Evolutionary conservation across 2,113 vertebrate species (phyloP).

Genomic region (Campylomormyrus tamandua): DNA sequence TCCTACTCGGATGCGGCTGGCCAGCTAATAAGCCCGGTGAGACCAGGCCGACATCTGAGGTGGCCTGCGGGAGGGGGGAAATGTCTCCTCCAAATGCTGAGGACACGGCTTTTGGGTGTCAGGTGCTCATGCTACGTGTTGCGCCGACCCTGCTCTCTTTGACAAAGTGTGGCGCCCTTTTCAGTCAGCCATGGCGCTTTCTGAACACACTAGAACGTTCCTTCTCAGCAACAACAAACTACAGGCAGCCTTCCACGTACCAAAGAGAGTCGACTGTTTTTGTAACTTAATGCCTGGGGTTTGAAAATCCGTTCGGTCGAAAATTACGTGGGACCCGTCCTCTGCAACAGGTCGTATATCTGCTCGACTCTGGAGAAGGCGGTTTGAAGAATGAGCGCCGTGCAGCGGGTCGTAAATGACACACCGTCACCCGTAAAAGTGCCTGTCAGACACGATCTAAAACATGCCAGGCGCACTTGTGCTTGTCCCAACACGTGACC

Average conservation of each 20-base stretch:
- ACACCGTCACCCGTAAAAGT: neutral
- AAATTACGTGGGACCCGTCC: neutral
- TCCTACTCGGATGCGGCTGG: neutral
- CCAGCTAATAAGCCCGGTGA: neutral
- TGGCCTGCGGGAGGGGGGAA: neutral
- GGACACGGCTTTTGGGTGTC: neutral
- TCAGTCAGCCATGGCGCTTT: neutral
- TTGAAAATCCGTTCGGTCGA: neutral
- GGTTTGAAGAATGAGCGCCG: neutral
- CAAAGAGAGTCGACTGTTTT: no score
- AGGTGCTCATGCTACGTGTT: neutral
- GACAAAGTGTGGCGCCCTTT: neutral
- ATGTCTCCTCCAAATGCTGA: conserved; percentile 8
- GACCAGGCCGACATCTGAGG: neutral
- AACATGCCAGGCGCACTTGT: neutral
- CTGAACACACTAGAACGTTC: neutral
- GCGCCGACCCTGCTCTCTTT: neutral
- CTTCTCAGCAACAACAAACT: neutral
- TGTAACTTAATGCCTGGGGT: neutral
- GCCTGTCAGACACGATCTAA: neutral
- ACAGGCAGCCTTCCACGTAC: neutral
- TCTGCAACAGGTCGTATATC: neutral
- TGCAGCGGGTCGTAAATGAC: neutral
- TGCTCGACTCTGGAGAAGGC: neutral
- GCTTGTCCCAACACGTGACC: neutral